Evolutionary conservation across 2,113 vertebrate species (phyloP).

Genomic region (Python bivittatus): DNA sequence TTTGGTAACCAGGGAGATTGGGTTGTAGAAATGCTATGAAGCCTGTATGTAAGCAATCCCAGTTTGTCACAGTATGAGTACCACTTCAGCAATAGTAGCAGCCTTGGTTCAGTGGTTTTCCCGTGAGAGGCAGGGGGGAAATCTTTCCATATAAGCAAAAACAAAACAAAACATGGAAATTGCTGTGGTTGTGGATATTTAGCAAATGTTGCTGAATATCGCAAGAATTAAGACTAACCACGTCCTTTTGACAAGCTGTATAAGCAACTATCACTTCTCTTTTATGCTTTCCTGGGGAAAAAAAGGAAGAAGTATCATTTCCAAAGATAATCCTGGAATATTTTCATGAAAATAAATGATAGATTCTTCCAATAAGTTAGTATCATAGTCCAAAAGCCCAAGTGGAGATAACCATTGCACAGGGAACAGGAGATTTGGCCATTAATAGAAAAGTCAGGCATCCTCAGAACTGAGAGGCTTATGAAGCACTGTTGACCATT

Average conservation of each 20-base stretch:
- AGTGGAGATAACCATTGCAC: neutral
- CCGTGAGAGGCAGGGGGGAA: neutral
- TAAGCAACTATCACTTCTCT: constrained; percentile 18
- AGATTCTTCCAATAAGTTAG: neutral
- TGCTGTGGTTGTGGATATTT: constrained; percentile 20
- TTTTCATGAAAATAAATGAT: neutral
- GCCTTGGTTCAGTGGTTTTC: rapidly evolving
- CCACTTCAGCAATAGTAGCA: rapidly evolving
- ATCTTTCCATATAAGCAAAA: neutral
- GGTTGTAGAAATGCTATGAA: constrained; percentile 3
- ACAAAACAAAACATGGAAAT: constrained; percentile 7
- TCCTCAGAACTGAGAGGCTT: neutral
- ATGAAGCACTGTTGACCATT: neutral
- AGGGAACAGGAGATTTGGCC: neutral
- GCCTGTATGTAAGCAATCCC: neutral
- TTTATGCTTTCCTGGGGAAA: neutral
- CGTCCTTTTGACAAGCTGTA: neutral
- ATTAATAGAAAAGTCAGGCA: neutral
- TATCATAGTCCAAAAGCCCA: neutral
- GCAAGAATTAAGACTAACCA: constrained; percentile 2
- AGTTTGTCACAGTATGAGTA: neutral
- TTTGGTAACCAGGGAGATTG: neutral
- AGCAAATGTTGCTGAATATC: neutral
- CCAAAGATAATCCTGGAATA: constrained; percentile 5
- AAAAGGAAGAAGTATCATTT: rapidly evolving